phyloP scores from a whole-genome alignment of 2,113 vertebrate species.

The Petaurus breviceps region DNA sequence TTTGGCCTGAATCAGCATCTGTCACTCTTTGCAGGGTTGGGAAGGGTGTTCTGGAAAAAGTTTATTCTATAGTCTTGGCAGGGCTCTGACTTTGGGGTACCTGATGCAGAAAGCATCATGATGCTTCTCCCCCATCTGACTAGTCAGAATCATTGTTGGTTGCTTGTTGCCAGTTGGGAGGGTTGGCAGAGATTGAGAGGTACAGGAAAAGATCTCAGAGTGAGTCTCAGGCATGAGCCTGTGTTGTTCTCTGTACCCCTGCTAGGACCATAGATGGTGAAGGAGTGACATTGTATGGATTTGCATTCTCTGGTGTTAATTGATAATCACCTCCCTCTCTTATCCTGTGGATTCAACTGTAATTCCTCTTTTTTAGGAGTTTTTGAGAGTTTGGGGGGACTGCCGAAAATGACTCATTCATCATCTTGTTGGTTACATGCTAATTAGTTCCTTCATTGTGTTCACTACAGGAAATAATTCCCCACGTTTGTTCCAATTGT shows the following conservation, averaged over 20 bases:
- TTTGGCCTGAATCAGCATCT: not conserved
- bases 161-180: not conserved
- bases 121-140: not conserved
- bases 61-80: not conserved
- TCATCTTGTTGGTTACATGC: not conserved
- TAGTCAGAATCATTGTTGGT: not conserved
- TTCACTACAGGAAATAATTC: not conserved
- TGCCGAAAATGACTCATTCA: not conserved
- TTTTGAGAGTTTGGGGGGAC: not conserved
- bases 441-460: conserved; percentile 11
- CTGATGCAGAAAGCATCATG: not conserved
- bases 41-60: not conserved
- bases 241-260: not conserved
- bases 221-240: not conserved
- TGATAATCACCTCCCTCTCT: not conserved
- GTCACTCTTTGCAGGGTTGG: not conserved
- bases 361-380: not conserved
- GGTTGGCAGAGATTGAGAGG: not conserved
- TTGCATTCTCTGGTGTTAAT: not conserved
- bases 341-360: not conserved
- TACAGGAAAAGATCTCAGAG: too few relatives aligned
- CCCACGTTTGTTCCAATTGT: conserved; percentile 20
- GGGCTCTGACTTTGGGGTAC: not conserved
- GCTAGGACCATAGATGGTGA: not conserved
- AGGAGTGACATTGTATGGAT: not conserved